Evolutionary conservation across 1,140 invertebrate species (phyloP).

Genomic region (Euwallacea fornicatus): DNA sequence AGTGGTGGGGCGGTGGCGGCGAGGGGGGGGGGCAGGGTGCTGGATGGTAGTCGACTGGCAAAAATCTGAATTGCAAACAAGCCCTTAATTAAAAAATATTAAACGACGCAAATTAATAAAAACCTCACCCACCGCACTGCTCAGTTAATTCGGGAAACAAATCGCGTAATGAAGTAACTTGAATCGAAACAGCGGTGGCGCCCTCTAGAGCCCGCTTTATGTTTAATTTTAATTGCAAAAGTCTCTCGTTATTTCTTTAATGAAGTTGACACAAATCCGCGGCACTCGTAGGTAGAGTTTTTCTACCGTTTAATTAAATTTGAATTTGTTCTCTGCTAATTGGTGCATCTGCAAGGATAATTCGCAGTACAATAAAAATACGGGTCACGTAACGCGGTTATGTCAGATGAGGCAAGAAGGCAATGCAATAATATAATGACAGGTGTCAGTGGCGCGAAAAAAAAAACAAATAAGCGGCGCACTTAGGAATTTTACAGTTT

Average conservation of each 20-base stretch:
- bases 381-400: too few species aligned
- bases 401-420: too few species aligned
- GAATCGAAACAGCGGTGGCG: constrained; percentile 21
- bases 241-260: constrained; percentile 47
- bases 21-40: not conserved
- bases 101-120: constrained; percentile 9
- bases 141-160: constrained; percentile 27
- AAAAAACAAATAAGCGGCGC: too few species aligned
- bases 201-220: constrained; percentile 36
- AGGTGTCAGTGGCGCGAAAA: too few species aligned
- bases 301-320: constrained; percentile 46
- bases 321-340: constrained; percentile 44
- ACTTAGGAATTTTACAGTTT: too few species aligned
- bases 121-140: not conserved
- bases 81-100: constrained; percentile 6
- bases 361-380: too few species aligned
- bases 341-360: constrained; percentile 8
- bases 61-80: constrained; percentile 10
- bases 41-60: not conserved
- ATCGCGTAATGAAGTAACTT: constrained; percentile 32
- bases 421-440: too few species aligned
- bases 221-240: constrained; percentile 48
- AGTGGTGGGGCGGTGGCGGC: not conserved
- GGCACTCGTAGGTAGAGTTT: constrained; percentile 39
- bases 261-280: constrained; percentile 46